phyloP scores from a whole-genome alignment of 2,888 invertebrate species.

The Drosophila barbarae region DNA sequence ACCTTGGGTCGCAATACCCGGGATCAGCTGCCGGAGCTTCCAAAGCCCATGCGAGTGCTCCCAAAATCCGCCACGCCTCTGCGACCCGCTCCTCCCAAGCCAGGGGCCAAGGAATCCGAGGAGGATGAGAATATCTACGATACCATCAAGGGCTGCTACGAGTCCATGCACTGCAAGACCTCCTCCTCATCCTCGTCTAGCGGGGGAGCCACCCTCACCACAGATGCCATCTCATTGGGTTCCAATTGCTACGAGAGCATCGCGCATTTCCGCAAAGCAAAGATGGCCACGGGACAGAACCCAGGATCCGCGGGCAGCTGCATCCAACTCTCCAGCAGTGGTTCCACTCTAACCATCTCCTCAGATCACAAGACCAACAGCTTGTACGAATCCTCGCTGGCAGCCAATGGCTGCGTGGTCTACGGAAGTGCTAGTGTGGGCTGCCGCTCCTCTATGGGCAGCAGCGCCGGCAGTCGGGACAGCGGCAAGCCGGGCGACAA shows the following conservation, averaged over 20 bases:
- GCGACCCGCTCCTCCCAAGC: slow-evolving; percentile 61
- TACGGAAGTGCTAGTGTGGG: slow-evolving; percentile 54
- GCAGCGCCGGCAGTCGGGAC: slow-evolving; percentile 29
- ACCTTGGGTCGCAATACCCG: slow-evolving; percentile 73
- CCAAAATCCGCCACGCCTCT: slow-evolving; percentile 62
- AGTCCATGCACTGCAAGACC: slow-evolving; percentile 61
- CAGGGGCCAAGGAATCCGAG: slow-evolving; percentile 46
- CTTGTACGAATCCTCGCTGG: slow-evolving; percentile 77
- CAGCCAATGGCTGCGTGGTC: slow-evolving; percentile 59
- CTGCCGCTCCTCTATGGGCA: slow-evolving; percentile 54
- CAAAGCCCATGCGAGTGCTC: slow-evolving; percentile 76
- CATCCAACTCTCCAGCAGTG: slow-evolving; percentile 72
- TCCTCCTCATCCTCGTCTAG: slow-evolving; percentile 12
- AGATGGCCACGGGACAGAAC: neutral
- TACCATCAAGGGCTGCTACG: slow-evolving; percentile 82
- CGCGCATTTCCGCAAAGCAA: slow-evolving; percentile 63
- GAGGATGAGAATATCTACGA: slow-evolving; percentile 83
- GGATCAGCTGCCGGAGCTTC: slow-evolving; percentile 73
- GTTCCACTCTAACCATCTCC: slow-evolving; percentile 78
- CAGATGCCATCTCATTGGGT: slow-evolving; percentile 69
- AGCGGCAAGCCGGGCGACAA: slow-evolving; percentile 47
- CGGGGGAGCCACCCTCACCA: slow-evolving; percentile 35
- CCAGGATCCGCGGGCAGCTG: slow-evolving; percentile 18
- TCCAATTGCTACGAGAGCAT: slow-evolving; percentile 80
- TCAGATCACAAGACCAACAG: slow-evolving; percentile 80